phyloP scores from a whole-genome alignment of 2,888 invertebrate genomes.

The Listrodromus nycthemerus region DNA sequence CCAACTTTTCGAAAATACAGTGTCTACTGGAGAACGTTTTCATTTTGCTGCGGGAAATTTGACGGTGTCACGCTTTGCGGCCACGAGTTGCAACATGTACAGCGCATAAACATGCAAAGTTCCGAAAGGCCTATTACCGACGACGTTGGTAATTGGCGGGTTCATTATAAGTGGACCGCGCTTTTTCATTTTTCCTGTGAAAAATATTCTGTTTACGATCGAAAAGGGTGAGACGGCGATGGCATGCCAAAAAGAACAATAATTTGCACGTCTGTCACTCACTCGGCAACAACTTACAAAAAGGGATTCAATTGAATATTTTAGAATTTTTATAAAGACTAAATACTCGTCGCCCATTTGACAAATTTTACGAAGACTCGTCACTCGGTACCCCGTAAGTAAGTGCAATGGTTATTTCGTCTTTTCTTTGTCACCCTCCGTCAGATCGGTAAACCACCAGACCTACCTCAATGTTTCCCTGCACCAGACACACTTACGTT shows the following conservation, averaged over 20 bases:
- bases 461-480: constrained; percentile 61
- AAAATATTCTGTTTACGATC: constrained; percentile 77
- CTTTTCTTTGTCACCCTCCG: background rate
- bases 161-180: constrained; percentile 71
- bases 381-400: constrained; percentile 1
- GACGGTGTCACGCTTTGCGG: constrained; percentile 53
- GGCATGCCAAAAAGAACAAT: background rate
- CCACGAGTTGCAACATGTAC: constrained; percentile 66
- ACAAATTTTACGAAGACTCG: constrained; percentile 11
- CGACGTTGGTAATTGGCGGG: constrained; percentile 62
- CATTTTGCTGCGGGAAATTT: constrained; percentile 27
- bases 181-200: constrained; percentile 72
- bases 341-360: background rate
- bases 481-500: constrained; percentile 70
- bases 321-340: background rate
- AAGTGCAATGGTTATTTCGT: constrained; percentile 30
- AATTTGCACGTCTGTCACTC: background rate
- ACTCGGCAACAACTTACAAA: too few species aligned
- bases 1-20: constrained; percentile 56
- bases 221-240: constrained; percentile 26
- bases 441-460: constrained; percentile 42
- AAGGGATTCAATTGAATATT: background rate
- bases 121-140: constrained; percentile 69
- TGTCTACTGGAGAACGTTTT: constrained; percentile 43
- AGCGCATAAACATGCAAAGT: constrained; percentile 78